Conservation (phyloP, 2,888 invertebrate species). For the Terebella lapidaria region DNA sequence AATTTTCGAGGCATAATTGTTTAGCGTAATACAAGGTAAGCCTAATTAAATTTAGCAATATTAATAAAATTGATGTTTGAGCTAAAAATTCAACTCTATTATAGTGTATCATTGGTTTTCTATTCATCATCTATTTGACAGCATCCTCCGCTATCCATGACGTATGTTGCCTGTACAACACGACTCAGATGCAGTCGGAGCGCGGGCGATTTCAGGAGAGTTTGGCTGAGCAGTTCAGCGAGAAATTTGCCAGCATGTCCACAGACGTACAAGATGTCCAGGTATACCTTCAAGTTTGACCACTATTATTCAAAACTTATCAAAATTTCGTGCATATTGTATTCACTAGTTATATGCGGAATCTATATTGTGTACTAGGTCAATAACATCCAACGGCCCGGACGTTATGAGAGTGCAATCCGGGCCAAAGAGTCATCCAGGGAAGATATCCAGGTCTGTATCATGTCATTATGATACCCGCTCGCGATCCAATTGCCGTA, state of each 20-base stretch:
- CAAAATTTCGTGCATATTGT: too few species aligned
- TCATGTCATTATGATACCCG: too few species aligned
- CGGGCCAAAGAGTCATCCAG: constrained; percentile 44
- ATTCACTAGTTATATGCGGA: too few species aligned
- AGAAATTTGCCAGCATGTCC: constrained; percentile 31
- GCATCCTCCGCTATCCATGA: constrained; percentile 45
- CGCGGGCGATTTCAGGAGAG: constrained; percentile 39
- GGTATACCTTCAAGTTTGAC: constrained; percentile 24
- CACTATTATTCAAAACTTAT: too few species aligned
- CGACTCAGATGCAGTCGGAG: constrained; percentile 46
- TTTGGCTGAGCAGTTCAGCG: constrained; percentile 28
- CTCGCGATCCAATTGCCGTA: too few species aligned
- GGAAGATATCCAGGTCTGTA: constrained; percentile 42
- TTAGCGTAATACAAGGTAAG: too few species aligned
- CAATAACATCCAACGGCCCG: constrained; percentile 42
- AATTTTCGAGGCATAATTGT: too few species aligned
- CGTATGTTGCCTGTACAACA: constrained; percentile 44
- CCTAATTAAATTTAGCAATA: too few species aligned
- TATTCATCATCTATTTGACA: constrained; percentile 24
- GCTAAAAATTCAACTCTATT: too few species aligned
- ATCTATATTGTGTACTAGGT: too few species aligned
- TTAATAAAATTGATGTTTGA: too few species aligned
- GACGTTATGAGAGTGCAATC: constrained; percentile 43
- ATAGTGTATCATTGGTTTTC: too few species aligned
- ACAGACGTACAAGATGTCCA: constrained; percentile 42